phyloP scores from a whole-genome alignment of 2,888 invertebrate genomes.

The Synanthedon tipuliformis region DNA sequence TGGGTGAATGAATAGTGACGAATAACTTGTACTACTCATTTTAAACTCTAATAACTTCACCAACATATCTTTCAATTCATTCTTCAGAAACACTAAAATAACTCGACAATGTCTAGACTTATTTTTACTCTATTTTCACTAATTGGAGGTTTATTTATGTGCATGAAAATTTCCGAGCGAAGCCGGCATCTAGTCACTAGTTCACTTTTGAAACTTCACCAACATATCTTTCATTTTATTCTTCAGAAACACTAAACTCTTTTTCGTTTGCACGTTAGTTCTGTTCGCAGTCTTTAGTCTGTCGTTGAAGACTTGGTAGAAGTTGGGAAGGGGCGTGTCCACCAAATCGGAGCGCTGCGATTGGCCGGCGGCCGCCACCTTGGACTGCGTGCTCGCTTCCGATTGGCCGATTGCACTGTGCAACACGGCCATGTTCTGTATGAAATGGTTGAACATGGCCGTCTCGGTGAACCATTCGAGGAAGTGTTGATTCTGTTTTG shows the following conservation, averaged over 20 bases:
- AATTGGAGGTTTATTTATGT: no score
- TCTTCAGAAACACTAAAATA: no score
- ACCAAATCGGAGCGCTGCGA: conserved; percentile 19
- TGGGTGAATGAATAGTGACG: no score
- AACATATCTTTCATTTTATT: not conserved
- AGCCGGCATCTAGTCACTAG: no score
- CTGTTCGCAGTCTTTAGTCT: conserved; percentile 21
- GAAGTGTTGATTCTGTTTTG: conserved; percentile 78
- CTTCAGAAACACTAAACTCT: not conserved
- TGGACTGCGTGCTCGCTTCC: conserved; percentile 4
- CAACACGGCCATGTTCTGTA: conserved; percentile 61
- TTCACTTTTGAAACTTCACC: not conserved
- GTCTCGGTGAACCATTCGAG: conserved; percentile 90
- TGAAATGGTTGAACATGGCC: conserved; percentile 84
- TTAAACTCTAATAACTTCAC: no score
- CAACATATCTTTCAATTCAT: no score
- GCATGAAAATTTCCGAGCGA: no score
- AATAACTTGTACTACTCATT: no score
- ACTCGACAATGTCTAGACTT: no score
- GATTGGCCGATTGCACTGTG: conserved; percentile 15
- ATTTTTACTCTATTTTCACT: no score
- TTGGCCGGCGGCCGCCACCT: conserved; percentile 4
- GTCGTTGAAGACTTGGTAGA: conserved; percentile 54
- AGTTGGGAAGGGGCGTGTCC: conserved; percentile 53
- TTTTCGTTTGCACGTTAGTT: not conserved